These are phyloP conservation scores for Petrocephalus sullivani DNA, from an alignment of 2,797 vertebrate genomes.

Conservation along the genomic window DNA sequence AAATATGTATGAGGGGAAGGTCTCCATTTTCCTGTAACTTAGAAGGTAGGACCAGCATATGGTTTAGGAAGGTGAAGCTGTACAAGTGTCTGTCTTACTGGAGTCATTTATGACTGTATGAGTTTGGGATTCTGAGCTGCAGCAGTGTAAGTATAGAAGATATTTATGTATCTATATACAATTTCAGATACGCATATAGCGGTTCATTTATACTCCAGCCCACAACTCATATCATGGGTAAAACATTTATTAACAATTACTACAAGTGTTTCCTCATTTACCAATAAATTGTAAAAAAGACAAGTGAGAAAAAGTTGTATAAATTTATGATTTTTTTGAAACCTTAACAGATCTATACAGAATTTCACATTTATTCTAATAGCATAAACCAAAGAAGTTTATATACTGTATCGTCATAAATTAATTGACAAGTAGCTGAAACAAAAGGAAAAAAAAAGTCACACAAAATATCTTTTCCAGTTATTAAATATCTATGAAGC, in stretches of 20 bases:
- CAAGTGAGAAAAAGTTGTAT: background rate
- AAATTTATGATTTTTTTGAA: background rate
- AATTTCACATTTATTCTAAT: background rate
- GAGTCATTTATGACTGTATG: background rate
- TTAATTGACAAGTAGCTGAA: background rate
- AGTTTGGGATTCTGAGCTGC: background rate
- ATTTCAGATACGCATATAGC: background rate
- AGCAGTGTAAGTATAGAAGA: background rate
- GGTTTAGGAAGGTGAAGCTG: no score
- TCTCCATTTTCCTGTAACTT: no score
- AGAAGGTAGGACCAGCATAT: no score
- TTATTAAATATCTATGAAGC: background rate
- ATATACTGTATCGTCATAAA: background rate
- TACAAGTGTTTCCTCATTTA: slow-evolving; percentile 13
- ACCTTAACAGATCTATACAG: background rate
- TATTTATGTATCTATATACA: background rate
- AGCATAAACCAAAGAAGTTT: background rate
- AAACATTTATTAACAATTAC: slow-evolving; percentile 44
- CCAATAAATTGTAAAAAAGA: slow-evolving; percentile 6
- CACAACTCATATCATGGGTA: background rate
- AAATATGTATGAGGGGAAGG: no score
- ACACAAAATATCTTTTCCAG: background rate
- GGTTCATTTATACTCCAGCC: background rate
- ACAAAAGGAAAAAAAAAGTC: background rate
- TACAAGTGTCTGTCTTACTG: no score